phyloP scores from a whole-genome alignment of 2,797 vertebrate genomes.

The Pagetopsis macropterus region DNA sequence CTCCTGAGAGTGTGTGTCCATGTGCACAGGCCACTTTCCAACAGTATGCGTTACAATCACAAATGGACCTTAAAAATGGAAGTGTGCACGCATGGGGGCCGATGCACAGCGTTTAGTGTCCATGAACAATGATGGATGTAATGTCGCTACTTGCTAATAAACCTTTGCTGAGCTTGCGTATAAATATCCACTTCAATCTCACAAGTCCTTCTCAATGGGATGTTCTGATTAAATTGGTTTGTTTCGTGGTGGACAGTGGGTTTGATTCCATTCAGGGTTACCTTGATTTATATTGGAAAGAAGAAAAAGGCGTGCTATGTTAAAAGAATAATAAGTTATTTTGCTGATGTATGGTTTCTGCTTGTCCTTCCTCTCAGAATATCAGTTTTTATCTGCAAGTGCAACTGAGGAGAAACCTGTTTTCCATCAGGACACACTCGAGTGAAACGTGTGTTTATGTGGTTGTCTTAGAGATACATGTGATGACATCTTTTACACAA shows the following conservation, averaged over 20 bases:
- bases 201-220: conserved; percentile 5
- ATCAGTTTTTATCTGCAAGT: conserved; percentile 13
- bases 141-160: conserved; percentile 41
- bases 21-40: conserved; percentile 44
- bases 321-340: conserved; percentile 2
- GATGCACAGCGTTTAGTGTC: conserved; percentile 43
- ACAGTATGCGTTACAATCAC: conserved; percentile 62
- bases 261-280: conserved; percentile 7
- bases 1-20: conserved; percentile 8
- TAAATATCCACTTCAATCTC: conserved; percentile 9
- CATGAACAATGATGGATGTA: conserved; percentile 50
- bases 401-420: background rate
- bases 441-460: background rate
- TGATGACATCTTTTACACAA: background rate
- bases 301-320: background rate
- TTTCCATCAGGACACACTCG: background rate
- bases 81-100: conserved; percentile 26
- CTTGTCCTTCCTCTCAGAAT: background rate
- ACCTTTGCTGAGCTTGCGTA: conserved; percentile 19
- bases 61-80: conserved; percentile 71
- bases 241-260: background rate
- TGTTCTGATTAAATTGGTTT: conserved; percentile 25
- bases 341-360: conserved; percentile 10
- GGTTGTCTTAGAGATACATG: background rate
- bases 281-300: conserved; percentile 4